These are phyloP conservation scores for Podarcis raffonei DNA, from an alignment of 2,113 vertebrate genomes.

Conservation along the genomic window DNA sequence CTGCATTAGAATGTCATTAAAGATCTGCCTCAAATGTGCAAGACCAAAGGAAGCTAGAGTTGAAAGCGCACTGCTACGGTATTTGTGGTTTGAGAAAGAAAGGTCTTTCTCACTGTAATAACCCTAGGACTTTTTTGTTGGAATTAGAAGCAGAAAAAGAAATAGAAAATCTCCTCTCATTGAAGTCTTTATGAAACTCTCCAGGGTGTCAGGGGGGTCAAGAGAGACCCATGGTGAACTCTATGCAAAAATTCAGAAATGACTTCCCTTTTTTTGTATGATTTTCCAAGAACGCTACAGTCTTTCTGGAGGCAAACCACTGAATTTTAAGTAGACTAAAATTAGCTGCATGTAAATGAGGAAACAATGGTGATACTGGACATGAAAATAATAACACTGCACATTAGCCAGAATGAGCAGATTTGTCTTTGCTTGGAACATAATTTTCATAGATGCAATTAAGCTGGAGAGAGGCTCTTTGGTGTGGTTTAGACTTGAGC, in stretches of 20 bases:
- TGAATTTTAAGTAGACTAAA: background rate
- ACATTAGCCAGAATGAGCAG: constrained; percentile 38
- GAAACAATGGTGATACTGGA: constrained; percentile 23
- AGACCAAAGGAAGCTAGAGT: constrained; percentile 27
- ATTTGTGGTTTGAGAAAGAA: constrained; percentile 16
- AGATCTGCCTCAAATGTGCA: constrained; percentile 41
- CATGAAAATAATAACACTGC: constrained; percentile 24
- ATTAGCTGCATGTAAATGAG: background rate
- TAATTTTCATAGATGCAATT: constrained; percentile 31
- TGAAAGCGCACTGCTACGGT: constrained; percentile 22
- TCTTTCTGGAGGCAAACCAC: background rate
- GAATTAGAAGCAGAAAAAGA: constrained; percentile 10
- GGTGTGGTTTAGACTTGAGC: background rate
- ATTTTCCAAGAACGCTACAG: background rate
- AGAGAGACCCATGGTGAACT: constrained; percentile 17
- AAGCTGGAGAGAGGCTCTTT: constrained; percentile 12
- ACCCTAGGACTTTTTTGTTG: constrained; percentile 3
- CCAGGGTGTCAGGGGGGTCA: constrained; percentile 2
- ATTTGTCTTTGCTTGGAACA: constrained; percentile 26
- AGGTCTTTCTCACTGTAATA: constrained; percentile 13
- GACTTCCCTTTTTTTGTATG: background rate
- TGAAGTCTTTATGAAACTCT: constrained; percentile 18
- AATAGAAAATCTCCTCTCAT: constrained; percentile 17
- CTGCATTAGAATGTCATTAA: constrained; percentile 41
- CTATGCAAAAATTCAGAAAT: background rate